Percentiles rank a stretch among this genome's conserved stretches.
Evolutionary conservation across 1,140 invertebrate species (phyloP).

Genomic region (Pomacea maculata): DNA sequence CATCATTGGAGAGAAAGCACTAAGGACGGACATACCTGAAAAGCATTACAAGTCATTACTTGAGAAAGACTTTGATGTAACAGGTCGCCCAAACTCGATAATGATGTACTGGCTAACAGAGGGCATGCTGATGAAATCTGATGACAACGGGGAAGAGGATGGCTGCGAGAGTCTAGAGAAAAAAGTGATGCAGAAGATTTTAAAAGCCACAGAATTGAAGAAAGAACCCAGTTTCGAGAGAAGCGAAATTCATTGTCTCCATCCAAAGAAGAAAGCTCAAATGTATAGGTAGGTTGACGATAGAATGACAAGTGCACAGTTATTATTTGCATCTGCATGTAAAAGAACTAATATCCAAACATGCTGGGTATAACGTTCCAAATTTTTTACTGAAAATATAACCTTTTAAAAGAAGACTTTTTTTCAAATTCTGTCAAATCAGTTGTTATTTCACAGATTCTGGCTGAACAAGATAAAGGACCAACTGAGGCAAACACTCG

Average conservation of each 20-base stretch:
- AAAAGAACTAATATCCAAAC: too few species aligned
- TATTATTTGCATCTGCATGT: too few species aligned
- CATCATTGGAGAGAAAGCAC: background rate
- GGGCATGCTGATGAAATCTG: background rate
- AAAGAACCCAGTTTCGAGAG: background rate
- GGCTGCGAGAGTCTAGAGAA: background rate
- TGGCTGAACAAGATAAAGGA: background rate
- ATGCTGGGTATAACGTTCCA: too few species aligned
- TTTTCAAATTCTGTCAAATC: too few species aligned
- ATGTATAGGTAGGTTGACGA: background rate
- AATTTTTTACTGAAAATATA: too few species aligned
- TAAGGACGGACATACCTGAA: background rate
- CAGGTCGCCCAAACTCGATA: background rate
- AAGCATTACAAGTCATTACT: slow-evolving; percentile 14
- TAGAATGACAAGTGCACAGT: too few species aligned
- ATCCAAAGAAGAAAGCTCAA: background rate
- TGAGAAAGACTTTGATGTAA: background rate
- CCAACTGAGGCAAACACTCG: background rate
- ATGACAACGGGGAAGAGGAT: background rate
- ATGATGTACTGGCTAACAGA: slow-evolving; percentile 5
- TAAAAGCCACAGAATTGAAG: background rate
- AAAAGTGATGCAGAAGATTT: background rate
- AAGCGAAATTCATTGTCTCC: background rate
- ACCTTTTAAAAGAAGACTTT: too few species aligned
- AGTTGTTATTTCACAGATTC: background rate